Evolutionary conservation across 2,797 vertebrate species (phyloP).

Genomic region (Tapera naevia): DNA sequence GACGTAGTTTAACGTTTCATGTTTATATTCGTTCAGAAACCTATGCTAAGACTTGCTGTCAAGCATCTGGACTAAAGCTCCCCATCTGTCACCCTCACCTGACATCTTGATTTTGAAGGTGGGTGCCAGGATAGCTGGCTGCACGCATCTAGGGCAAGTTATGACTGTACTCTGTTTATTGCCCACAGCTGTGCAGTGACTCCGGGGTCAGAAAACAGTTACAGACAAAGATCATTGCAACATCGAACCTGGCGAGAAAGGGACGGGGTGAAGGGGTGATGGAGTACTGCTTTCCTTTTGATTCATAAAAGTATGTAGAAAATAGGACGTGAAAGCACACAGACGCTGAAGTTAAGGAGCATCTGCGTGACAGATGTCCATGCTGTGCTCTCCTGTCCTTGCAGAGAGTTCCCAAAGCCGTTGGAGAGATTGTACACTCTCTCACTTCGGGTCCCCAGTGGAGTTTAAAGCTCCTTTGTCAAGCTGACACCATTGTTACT

Average conservation of each 20-base stretch:
- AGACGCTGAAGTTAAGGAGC: fast-evolving
- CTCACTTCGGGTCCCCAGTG: not conserved
- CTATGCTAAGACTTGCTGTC: not conserved
- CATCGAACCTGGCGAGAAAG: not conserved
- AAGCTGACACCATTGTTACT: not conserved
- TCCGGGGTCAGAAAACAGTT: not conserved
- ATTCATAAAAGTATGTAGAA: not conserved
- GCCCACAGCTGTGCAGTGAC: not conserved
- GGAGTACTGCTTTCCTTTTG: not conserved
- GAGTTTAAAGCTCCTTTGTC: not conserved
- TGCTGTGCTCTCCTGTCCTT: not conserved
- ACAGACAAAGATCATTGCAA: not conserved
- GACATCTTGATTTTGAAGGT: not conserved
- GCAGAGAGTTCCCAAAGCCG: not conserved
- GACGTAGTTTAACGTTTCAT: not conserved
- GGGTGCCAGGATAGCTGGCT: not conserved
- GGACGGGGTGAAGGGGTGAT: not conserved
- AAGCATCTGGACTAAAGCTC: not conserved
- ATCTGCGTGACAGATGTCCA: not conserved
- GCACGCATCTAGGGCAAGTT: not conserved
- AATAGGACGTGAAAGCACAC: not conserved
- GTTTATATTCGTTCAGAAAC: not conserved
- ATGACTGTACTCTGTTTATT: not conserved
- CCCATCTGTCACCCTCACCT: not conserved
- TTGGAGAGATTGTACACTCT: not conserved